A percentile compares a stretch with the other conserved stretches of the same genome.
phyloP scores from a whole-genome alignment of 2,888 invertebrate species.

The Andrena flavipes region DNA sequence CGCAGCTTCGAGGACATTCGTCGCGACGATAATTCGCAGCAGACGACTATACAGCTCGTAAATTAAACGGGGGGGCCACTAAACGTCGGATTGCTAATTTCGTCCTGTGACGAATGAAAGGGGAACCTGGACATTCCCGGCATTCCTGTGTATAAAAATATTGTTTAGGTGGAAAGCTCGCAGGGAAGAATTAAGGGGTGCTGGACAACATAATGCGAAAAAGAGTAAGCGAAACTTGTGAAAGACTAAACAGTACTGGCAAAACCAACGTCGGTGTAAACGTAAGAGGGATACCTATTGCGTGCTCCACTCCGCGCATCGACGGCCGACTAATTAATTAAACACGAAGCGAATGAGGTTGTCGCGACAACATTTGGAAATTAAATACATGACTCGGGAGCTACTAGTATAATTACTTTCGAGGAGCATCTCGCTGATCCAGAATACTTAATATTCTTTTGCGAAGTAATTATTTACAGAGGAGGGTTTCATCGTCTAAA shows the following conservation, averaged over 20 bases:
- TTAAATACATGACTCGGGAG: background rate
- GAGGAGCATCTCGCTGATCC: no score
- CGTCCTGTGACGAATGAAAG: no score
- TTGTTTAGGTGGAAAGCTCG: background rate
- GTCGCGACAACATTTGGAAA: background rate
- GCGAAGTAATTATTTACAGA: background rate
- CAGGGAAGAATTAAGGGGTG: background rate
- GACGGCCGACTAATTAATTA: constrained; percentile 8
- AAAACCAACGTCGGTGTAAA: no score
- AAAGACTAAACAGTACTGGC: background rate
- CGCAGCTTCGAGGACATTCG: constrained; percentile 34
- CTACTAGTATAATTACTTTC: background rate
- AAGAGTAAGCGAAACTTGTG: background rate
- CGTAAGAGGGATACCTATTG: no score
- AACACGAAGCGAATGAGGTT: background rate
- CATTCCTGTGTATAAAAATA: background rate
- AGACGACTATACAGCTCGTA: background rate
- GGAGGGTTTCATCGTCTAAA: background rate
- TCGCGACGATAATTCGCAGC: constrained; percentile 17
- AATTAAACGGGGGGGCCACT: background rate
- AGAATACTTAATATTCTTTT: no score
- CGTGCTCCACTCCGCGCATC: no score
- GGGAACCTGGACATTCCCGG: background rate
- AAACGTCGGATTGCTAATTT: background rate
- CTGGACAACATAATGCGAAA: background rate